Evolutionary conservation across 2,888 invertebrate genomes (phyloP), one percentile per base, ranked within the genome.

Genomic region (Xiphydria camelus): DNA sequence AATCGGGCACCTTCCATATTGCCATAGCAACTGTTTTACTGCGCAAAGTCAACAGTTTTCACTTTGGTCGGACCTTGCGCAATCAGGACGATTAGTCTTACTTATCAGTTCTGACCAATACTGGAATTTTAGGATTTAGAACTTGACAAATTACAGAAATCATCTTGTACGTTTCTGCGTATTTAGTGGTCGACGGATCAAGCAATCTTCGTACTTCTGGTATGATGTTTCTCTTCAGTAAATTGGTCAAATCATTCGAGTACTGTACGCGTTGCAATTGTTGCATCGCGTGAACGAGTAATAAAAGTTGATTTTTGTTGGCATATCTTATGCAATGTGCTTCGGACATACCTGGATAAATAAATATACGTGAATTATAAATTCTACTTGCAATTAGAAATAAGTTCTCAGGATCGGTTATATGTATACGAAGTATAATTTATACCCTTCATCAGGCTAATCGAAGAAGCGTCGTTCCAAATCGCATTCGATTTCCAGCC

Each of bases 91-190:
- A 18, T 36, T 12, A 12, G 20, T 26, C 34, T 54, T 57, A 64
- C 23, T 39, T 36, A 15, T 68, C 65, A 1, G 57, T 62, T 45
- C 48, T 58, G 20, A 65, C 70, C 39, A 74, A 56, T 18, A 68
- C 61, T 20, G 71, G 64, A 20, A 61, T 33, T 45, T 51, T 60
- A 6, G 66, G 64, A 61, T 73, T 71, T 14, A 74, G 29, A 17
- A 65, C 62, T 45, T 71, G 69, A 10, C 39, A 40, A 4, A 72
- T 58, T 12, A 66, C 60, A 12, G 47, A 52, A n/a, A 69, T 59
- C 61, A 69, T 63, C 53, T 73, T 74, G 45, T 69, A 74, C 1
- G 55, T 40, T 21, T 62, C 51, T 4, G 51, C 19, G 26, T 62
- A 64, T 34, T 68, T 67, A 20, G 53, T 21, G 36, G 55, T 54